Percentiles rank a stretch among this genome's conserved stretches.
phyloP scores from a whole-genome alignment of 2,888 invertebrate species.

The Acanthoscelides obtectus region DNA sequence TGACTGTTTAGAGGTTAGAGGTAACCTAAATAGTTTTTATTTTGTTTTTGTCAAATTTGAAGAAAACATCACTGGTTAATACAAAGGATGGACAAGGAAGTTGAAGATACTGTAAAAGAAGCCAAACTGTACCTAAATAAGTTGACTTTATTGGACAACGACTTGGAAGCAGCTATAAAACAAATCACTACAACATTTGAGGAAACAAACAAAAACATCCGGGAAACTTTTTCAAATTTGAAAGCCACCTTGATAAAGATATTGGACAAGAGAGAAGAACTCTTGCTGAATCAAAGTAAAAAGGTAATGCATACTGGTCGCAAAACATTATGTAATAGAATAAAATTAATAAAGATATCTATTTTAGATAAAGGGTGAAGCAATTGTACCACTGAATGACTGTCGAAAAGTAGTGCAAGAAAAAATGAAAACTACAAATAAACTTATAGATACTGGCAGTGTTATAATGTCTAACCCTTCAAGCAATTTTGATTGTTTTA shows the following conservation, averaged over 20 bases:
- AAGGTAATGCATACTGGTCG: slow-evolving; percentile 27
- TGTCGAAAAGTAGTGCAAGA: slow-evolving; percentile 43
- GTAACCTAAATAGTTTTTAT: no score
- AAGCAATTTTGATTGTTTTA: slow-evolving; percentile 28
- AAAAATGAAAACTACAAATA: slow-evolving; percentile 41
- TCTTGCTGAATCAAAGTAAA: slow-evolving; percentile 26
- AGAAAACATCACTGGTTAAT: background rate
- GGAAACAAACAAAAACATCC: slow-evolving; percentile 36
- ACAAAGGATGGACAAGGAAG: slow-evolving; percentile 30
- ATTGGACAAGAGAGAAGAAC: slow-evolving; percentile 32
- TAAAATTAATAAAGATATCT: background rate
- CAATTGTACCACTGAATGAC: slow-evolving; percentile 43
- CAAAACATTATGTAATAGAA: background rate
- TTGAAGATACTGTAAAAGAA: slow-evolving; percentile 35
- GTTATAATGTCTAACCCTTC: slow-evolving; percentile 24
- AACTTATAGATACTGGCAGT: slow-evolving; percentile 38
- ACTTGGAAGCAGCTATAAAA: slow-evolving; percentile 33
- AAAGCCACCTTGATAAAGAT: slow-evolving; percentile 27
- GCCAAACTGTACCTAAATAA: slow-evolving; percentile 35
- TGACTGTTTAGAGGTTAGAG: no score
- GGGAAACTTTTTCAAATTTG: slow-evolving; percentile 34
- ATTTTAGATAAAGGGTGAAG: slow-evolving; percentile 38
- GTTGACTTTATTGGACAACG: slow-evolving; percentile 31
- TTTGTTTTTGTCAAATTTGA: no score
- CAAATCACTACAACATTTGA: slow-evolving; percentile 37